Conservation (phyloP, 2,888 invertebrate species). For the Andrena praecox region DNA sequence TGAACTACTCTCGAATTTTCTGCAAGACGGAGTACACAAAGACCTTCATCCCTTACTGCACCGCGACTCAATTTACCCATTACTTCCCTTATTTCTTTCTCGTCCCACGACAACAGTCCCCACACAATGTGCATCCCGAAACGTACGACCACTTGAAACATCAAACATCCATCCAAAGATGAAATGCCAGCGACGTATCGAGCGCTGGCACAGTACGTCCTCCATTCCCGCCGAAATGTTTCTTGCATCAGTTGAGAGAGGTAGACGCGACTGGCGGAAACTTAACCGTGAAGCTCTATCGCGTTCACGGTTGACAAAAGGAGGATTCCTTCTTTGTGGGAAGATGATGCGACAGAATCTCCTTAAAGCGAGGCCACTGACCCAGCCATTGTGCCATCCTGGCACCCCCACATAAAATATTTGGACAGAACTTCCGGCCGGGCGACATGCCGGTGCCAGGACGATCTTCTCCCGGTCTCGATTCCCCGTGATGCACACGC, state of each 20-base stretch:
- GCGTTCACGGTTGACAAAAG: constrained; percentile 39
- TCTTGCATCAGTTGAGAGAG: neutral
- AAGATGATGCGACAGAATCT: constrained; percentile 53
- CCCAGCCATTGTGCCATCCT: constrained; percentile 59
- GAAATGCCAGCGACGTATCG: neutral
- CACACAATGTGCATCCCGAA: no score
- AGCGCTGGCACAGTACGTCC: neutral
- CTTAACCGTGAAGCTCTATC: constrained; percentile 31
- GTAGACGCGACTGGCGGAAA: constrained; percentile 39
- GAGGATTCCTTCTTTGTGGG: constrained; percentile 41
- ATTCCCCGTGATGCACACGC: constrained; percentile 19
- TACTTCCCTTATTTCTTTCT: no score
- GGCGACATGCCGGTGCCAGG: constrained; percentile 50
- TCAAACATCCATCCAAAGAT: neutral
- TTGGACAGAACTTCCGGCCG: constrained; percentile 67
- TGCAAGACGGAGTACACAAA: no score
- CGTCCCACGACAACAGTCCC: no score
- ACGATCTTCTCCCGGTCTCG: constrained; percentile 28
- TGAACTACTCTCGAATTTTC: no score
- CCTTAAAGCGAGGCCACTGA: constrained; percentile 59
- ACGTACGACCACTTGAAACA: no score
- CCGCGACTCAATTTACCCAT: no score
- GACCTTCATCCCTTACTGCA: no score
- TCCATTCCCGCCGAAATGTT: neutral
- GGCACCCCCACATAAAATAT: constrained; percentile 61